Evolutionary conservation across 2,888 invertebrate species (phyloP).

Genomic region (Idaea straminata): DNA sequence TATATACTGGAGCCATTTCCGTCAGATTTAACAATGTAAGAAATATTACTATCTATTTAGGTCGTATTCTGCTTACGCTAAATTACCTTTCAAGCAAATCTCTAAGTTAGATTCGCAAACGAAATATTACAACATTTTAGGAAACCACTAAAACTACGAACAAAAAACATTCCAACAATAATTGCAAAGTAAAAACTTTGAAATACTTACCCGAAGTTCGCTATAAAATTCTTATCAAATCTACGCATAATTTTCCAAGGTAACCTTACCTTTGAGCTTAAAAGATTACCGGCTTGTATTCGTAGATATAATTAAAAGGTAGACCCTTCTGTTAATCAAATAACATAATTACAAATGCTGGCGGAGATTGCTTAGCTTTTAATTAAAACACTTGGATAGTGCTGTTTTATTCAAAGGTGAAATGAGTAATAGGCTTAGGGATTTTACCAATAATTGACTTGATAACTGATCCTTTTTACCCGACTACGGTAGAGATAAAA

Average conservation of each 20-base stretch:
- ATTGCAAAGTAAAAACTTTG: constrained; percentile 21
- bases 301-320: constrained; percentile 28
- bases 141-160: neutral
- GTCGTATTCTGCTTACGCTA: neutral
- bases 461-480: neutral
- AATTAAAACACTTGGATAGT: constrained; percentile 22
- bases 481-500: too few species aligned
- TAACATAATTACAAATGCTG: constrained; percentile 30
- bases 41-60: neutral
- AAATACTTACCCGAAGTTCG: constrained; percentile 6
- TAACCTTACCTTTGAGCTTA: constrained; percentile 23
- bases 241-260: constrained; percentile 17
- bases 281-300: constrained; percentile 30
- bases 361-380: constrained; percentile 23
- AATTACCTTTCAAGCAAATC: neutral
- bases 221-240: constrained; percentile 20
- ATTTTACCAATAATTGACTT: neutral
- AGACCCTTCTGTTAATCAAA: constrained; percentile 32
- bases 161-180: constrained; percentile 6
- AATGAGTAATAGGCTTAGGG: neutral
- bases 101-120: neutral
- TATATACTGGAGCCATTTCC: neutral
- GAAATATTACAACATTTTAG: neutral
- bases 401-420: neutral
- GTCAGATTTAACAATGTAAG: neutral